These are phyloP conservation scores for Saccostrea glomerata DNA, from an alignment of 1,140 invertebrate genomes.

Conservation along the genomic window DNA sequence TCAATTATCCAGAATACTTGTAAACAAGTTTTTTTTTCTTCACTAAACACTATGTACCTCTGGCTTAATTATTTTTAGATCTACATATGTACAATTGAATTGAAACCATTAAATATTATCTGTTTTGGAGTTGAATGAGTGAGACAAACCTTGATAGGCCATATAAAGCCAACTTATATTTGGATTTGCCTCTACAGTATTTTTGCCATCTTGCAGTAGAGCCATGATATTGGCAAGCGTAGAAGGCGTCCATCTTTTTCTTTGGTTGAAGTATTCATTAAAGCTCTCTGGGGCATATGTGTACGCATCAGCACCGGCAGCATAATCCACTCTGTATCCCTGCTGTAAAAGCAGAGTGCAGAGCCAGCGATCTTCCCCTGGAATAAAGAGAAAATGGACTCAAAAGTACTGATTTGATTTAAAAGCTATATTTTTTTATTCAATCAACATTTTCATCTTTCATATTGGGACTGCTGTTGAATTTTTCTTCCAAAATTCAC, in stretches of 20 bases:
- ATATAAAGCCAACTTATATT: conserved; percentile 83
- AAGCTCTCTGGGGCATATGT: conserved; percentile 84
- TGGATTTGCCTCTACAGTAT: conserved; percentile 82
- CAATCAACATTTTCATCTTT: no score
- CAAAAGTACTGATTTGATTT: not conserved
- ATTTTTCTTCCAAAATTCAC: no score
- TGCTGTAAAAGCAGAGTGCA: conserved; percentile 84
- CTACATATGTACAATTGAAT: no score
- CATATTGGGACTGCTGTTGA: no score
- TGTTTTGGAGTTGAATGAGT: not conserved
- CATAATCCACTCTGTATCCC: conserved; percentile 85
- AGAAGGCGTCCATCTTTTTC: conserved; percentile 84
- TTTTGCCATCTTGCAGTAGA: conserved; percentile 81
- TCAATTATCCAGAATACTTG: no score
- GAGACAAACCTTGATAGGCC: conserved; percentile 68
- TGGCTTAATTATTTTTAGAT: no score
- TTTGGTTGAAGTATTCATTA: conserved; percentile 79
- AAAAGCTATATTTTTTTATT: no score
- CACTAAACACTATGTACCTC: no score
- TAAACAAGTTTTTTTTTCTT: no score
- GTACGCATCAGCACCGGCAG: conserved; percentile 84
- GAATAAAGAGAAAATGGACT: conserved; percentile 39
- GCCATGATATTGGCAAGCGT: conserved; percentile 86
- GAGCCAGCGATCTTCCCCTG: conserved; percentile 84
- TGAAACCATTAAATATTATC: no score